phyloP scores from a whole-genome alignment of 2,113 vertebrate genomes.

The Epinephelus fuscoguttatus region DNA sequence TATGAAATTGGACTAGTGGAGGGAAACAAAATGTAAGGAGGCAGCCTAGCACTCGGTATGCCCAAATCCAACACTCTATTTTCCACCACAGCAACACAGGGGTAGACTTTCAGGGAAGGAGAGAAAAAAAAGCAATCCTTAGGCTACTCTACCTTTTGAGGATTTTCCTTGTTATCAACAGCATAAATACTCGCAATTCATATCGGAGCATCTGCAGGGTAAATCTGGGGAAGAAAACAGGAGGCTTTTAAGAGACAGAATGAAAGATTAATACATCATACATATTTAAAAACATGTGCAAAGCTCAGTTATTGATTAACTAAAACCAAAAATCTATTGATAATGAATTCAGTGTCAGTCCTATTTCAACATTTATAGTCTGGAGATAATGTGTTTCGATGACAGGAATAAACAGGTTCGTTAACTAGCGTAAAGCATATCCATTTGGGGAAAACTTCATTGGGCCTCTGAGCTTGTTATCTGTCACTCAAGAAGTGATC shows the following conservation, averaged over 20 bases:
- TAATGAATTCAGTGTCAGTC: slow-evolving; percentile 34
- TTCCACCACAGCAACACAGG: slow-evolving; percentile 44
- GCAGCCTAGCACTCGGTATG: slow-evolving; percentile 77
- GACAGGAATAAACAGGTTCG: slow-evolving; percentile 55
- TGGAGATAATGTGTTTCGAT: slow-evolving; percentile 32
- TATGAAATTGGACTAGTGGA: slow-evolving; percentile 84
- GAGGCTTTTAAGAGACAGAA: slow-evolving; percentile 29
- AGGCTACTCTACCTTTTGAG: slow-evolving; percentile 39
- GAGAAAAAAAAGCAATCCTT: slow-evolving; percentile 24
- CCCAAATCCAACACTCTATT: slow-evolving; percentile 75
- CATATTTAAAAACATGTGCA: slow-evolving; percentile 36
- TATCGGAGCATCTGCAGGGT: slow-evolving; percentile 38
- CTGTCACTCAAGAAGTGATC: slow-evolving; percentile 77
- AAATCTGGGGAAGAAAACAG: slow-evolving; percentile 34
- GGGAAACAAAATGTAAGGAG: slow-evolving; percentile 76
- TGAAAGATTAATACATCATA: slow-evolving; percentile 48
- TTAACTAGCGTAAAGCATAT: slow-evolving; percentile 35
- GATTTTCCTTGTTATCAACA: slow-evolving; percentile 44
- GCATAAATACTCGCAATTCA: slow-evolving; percentile 38
- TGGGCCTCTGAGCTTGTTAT: slow-evolving; percentile 67
- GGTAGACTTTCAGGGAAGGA: slow-evolving; percentile 20
- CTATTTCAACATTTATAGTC: slow-evolving; percentile 21
- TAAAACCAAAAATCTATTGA: slow-evolving; percentile 21
- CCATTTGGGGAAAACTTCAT: slow-evolving; percentile 48
- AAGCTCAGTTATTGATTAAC: slow-evolving; percentile 44